Conservation (phyloP, 2,113 vertebrate species). For the Archilochus colubris region DNA sequence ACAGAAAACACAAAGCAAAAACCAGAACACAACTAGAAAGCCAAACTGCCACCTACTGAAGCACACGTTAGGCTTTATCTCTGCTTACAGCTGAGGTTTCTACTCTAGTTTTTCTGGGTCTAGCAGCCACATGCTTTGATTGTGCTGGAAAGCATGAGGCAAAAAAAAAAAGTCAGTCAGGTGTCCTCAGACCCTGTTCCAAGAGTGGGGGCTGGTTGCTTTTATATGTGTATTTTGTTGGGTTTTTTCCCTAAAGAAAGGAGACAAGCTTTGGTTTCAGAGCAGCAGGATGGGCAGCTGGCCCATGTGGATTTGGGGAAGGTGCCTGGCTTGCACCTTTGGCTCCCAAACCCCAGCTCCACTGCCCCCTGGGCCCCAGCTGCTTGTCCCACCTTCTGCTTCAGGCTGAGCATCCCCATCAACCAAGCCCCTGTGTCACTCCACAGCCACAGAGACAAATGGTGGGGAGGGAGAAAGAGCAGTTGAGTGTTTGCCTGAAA, state of each 20-base stretch:
- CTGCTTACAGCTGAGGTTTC: background rate
- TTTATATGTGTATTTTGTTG: background rate
- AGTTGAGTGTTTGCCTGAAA: background rate
- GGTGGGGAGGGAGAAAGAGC: background rate
- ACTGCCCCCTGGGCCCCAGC: background rate
- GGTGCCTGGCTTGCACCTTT: background rate
- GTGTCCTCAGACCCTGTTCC: background rate
- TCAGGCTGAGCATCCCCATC: accelerated
- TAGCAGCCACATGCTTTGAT: background rate
- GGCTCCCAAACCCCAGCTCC: background rate
- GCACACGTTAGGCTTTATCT: background rate
- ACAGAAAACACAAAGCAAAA: background rate
- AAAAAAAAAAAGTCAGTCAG: background rate
- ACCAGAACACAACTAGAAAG: background rate
- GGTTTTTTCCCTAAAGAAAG: background rate
- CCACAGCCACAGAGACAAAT: background rate
- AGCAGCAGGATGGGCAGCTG: background rate
- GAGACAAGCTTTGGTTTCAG: background rate
- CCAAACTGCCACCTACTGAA: background rate
- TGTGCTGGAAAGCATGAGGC: background rate
- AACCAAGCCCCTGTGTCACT: accelerated
- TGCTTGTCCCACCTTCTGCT: accelerated
- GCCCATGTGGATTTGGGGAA: background rate
- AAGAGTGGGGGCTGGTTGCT: accelerated
- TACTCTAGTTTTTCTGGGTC: background rate